Base-by-base conservation (phyloP, 2,797 vertebrate species). In the Hydrolagus colliei region DNA sequence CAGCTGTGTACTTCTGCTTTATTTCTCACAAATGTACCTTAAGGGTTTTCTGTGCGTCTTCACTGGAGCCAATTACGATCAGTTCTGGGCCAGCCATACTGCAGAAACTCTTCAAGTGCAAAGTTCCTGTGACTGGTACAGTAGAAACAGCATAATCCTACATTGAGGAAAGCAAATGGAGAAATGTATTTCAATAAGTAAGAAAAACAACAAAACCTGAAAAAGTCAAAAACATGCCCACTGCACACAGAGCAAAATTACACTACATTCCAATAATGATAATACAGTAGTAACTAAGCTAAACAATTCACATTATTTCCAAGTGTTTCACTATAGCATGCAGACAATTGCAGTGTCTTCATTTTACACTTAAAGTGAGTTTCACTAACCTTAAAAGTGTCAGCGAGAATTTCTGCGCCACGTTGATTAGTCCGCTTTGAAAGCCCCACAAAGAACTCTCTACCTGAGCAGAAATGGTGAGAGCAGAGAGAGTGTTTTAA, bases 131-230 rank as follows among this genome's bases (percentile, higher is more conserved):
- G 86, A 98, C 96, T 0, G 97, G 96, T n/a, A 99, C 96, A 0
- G 95, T 99, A 61, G 98, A 98, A 87, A 99, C 98, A 0, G 97
- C 96, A 13, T 97, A 99, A 92, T 99, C 98, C 98, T 99, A 90
- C 22, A 88, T 14, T 87, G 89, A 87, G 91, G 78, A 65, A 90
- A 87, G 86, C 87, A 89, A 52, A 13, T 32, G 73, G 6, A n/a
- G 61, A 18, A 85, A 52, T 86, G 32, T 27, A 6, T 18, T 41
- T 68, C 71, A n/a, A 80, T 89, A 90, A 90, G 91, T 89, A 91
- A 84, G 77, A 78, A 77, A 22, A 72, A 35, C 72, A 87, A 22
- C 73, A 62, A 41, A 41, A 35, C 18, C 75, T 77, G 41, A 52
- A 52, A 52, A 52, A 52, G 41, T 11, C 18, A 35, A 61, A 77